These are phyloP conservation scores for Bombylius discolor DNA, from an alignment of 2,888 invertebrate species.

Conservation along the genomic window DNA sequence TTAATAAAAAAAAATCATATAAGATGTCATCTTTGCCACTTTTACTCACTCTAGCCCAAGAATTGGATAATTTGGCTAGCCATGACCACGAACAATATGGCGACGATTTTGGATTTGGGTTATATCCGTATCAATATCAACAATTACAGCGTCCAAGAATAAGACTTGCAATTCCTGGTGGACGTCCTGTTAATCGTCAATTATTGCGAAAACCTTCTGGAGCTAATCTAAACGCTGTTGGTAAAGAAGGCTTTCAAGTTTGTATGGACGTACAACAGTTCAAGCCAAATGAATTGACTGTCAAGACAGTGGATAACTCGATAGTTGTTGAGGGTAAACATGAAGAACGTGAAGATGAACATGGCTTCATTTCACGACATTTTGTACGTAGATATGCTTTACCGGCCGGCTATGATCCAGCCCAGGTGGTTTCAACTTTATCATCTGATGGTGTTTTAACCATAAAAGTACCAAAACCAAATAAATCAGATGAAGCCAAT, in stretches of 20 bases:
- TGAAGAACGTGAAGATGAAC: conserved; percentile 56
- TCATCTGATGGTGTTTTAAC: conserved; percentile 73
- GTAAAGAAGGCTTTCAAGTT: conserved; percentile 55
- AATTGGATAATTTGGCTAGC: conserved; percentile 33
- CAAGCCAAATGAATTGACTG: conserved; percentile 61
- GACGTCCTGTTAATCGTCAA: too few relatives aligned
- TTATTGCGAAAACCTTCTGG: neutral
- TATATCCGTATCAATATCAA: conserved; percentile 34
- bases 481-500: conserved; percentile 34
- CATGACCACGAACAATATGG: conserved; percentile 24
- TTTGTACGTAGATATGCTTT: conserved; percentile 59
- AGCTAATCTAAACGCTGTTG: conserved; percentile 17
- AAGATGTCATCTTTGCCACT: conserved; percentile 29
- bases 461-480: conserved; percentile 50
- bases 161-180: conserved; percentile 7
- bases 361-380: conserved; percentile 66
- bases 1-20: too few relatives aligned
- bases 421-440: conserved; percentile 58
- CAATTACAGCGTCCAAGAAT: conserved; percentile 30
- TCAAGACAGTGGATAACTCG: conserved; percentile 60
- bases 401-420: conserved; percentile 55
- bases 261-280: conserved; percentile 67
- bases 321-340: conserved; percentile 64
- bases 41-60: conserved; percentile 32
- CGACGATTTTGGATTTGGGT: conserved; percentile 34